Evolutionary conservation across 2,113 vertebrate genomes (phyloP).

Genomic region (Globicephala melas): DNA sequence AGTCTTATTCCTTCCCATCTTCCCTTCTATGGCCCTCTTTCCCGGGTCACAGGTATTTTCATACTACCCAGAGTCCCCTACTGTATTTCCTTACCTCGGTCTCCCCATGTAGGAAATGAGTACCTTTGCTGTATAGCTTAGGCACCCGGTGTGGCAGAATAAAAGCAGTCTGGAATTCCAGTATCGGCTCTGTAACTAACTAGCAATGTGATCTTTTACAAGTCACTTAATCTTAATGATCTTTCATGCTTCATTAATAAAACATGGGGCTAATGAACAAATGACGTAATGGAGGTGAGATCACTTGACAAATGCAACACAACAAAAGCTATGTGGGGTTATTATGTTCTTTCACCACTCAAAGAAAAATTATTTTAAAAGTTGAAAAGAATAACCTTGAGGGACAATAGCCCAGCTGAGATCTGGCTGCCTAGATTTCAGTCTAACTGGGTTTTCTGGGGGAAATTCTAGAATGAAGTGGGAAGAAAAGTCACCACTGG

Average conservation of each 20-base stretch:
- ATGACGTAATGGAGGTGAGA: constrained; percentile 27
- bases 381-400: background rate
- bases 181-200: constrained; percentile 11
- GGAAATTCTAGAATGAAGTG: background rate
- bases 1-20: background rate
- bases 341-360: background rate
- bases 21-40: background rate
- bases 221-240: constrained; percentile 10
- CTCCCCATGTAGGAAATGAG: background rate
- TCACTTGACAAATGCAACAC: background rate
- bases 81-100: background rate
- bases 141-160: background rate
- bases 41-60: background rate
- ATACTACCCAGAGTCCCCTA: background rate
- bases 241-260: background rate
- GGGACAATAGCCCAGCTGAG: background rate
- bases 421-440: background rate
- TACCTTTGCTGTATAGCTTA: background rate
- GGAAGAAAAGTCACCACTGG: background rate
- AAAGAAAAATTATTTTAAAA: constrained; percentile 4
- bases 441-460: background rate
- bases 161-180: constrained; percentile 2
- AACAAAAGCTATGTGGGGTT: background rate
- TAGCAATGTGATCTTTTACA: background rate
- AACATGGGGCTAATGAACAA: constrained; percentile 1